These are phyloP conservation scores for Leptinotarsa rubiginosa DNA, from an alignment of 2,888 invertebrate species.

Conservation along the genomic window DNA sequence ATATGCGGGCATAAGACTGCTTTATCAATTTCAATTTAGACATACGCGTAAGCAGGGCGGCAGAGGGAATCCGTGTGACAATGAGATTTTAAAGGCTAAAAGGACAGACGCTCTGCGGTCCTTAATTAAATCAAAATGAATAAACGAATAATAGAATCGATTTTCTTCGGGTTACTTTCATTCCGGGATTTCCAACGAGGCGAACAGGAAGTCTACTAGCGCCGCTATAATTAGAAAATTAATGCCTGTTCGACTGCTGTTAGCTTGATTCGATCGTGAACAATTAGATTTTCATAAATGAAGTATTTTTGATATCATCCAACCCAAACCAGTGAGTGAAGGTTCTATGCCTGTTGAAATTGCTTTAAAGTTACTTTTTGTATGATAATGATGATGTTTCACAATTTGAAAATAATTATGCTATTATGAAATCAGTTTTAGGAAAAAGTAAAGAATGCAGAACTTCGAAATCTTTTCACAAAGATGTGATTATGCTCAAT, in stretches of 20 bases:
- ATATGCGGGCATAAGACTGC: slow-evolving; percentile 52
- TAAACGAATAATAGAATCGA: slow-evolving; percentile 47
- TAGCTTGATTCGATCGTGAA: slow-evolving; percentile 18
- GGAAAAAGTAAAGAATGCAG: too few relatives aligned
- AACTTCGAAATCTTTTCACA: too few relatives aligned
- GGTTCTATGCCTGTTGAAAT: too few relatives aligned
- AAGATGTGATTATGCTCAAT: too few relatives aligned
- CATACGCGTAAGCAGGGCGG: slow-evolving; percentile 41
- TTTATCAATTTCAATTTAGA: slow-evolving; percentile 57
- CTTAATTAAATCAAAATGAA: slow-evolving; percentile 53
- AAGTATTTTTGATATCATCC: too few relatives aligned
- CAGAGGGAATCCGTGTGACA: slow-evolving; percentile 45
- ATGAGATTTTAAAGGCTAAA: slow-evolving; percentile 52
- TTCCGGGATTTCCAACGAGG: slow-evolving; percentile 35
- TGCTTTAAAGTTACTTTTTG: too few relatives aligned
- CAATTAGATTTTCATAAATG: neutral
- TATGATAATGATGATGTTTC: too few relatives aligned
- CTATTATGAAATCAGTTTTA: too few relatives aligned
- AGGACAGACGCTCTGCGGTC: slow-evolving; percentile 49
- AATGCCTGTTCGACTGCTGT: slow-evolving; percentile 25
- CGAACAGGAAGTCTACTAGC: slow-evolving; percentile 20
- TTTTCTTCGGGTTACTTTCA: slow-evolving; percentile 44
- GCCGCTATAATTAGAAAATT: slow-evolving; percentile 36
- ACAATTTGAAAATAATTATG: too few relatives aligned
- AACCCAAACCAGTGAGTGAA: too few relatives aligned